Base-by-base conservation (phyloP, 2,113 vertebrate species). In the Petaurus breviceps region DNA sequence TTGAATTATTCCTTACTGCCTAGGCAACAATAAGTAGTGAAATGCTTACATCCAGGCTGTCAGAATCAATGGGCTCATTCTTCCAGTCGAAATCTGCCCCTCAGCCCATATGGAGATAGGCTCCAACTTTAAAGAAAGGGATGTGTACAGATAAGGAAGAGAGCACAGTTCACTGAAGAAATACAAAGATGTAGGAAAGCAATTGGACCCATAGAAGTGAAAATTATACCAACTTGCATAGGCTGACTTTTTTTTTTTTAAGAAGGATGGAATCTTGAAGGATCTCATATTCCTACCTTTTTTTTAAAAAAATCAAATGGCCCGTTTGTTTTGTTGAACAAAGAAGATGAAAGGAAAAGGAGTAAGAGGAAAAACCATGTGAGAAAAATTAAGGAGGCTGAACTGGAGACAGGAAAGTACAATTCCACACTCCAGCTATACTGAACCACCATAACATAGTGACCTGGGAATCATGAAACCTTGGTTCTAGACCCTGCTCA, bases 1-100 rank as follows among this genome's bases (percentile, higher is more conserved):
- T 55, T 95, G 46, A 96, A 94, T 95, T 96, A 95, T 93, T 95
- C 89, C 11, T 51, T 95, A 96, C 43, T 31, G 93, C 89, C 50
- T 11, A 57, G 92, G 26, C 54, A 91, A 95, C 96, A 93, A 68
- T 89, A 93, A 94, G 49, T 68, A 93, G 52, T 89, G 26, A 57
- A 43, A 28, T 43, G 93, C 5, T 94, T 54, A 95, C 54, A 90
- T 91, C 84, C 51, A 89, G 43, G 47, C 46, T 23, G 37, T 96
- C 31, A 94, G 57, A 96, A 95, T 92, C 8, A 53, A 19, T 28
- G 91, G 46, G 55, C 3, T 94, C 23, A 47, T 95, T 95, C 90
- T 96, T 93, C 68, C 11, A 61, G 2, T 51, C 84, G 94, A 94
- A 68, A 25, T 47, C 0, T 91, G 91, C 26, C 46, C 96, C 96